Evolutionary conservation across 2,113 vertebrate genomes (phyloP), one percentile per base, ranked within the genome.

Genomic region (Mobula birostris): DNA sequence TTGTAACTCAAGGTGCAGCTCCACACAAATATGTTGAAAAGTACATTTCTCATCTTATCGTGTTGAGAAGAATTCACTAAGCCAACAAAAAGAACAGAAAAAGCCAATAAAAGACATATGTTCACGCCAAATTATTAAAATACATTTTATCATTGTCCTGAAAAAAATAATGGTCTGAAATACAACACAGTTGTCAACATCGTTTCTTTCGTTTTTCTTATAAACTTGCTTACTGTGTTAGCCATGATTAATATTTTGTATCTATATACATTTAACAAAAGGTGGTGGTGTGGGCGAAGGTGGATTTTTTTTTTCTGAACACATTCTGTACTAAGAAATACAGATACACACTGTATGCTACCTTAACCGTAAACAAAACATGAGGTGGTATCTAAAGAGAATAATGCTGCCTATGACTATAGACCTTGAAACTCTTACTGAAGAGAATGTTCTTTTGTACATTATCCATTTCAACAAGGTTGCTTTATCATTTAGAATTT

Each of bases 401-500:
- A 27, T 88, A 66, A 88, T 66, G 15, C 1, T 32, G 61, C 85
- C 61, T 66, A 29, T 88, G 87, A 68, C 17, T 68, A 90, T 36
- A 90, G 63, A 68, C 87, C 87, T 90, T 90, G 58, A 66, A 90
- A 90, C 61, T 17, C 24, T 32, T n/a, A 63, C 61, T 66, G 32
- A 90, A 90, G 87, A 87, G 87, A 90, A 90, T 90, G 87, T 90
- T 90, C 63, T 90, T 90, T 90, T 90, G 58, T 96, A 96, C 96
- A 97, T 98, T 97, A 98, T 98, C 97, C 97, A 96, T 96, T 97
- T 98, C 97, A 97, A 97, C 98, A 96, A 95, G 96, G 97, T 97
- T 98, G 98, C 99, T 56, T 98, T 98, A 99, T 99, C 98, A 99
- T 98, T 98, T 98, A 98, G 97, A 97, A 97, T 98, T 98, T 98